Percentiles rank a stretch among this genome's conserved stretches.
Evolutionary conservation across 2,113 vertebrate genomes (phyloP).

Genomic region (Phylloscopus whistleri): DNA sequence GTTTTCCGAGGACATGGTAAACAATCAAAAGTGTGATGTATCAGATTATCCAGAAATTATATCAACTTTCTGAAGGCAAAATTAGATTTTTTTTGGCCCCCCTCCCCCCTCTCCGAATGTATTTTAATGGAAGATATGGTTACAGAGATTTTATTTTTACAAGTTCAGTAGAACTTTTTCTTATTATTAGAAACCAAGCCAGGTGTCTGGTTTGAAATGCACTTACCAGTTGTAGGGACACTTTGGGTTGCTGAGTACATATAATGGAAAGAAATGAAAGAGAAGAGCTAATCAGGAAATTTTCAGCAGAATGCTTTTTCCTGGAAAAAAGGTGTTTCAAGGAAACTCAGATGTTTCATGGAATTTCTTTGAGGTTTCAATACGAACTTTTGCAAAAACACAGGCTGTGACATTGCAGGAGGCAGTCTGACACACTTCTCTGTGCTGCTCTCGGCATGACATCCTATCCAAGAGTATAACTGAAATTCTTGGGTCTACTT

Average conservation of each 20-base stretch:
- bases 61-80: neutral
- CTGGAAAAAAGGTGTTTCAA: neutral
- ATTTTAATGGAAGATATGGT: neutral
- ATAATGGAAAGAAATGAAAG: neutral
- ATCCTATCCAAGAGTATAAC: fast-evolving
- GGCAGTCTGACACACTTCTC: neutral
- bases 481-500: neutral
- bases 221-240: neutral
- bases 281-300: neutral
- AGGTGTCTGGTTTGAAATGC: neutral
- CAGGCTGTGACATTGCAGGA: neutral
- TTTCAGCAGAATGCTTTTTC: neutral
- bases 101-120: too few relatives aligned
- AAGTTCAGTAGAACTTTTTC: neutral
- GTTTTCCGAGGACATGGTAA: neutral
- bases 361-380: neutral
- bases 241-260: neutral
- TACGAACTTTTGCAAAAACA: neutral
- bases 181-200: neutral
- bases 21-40: neutral
- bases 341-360: neutral
- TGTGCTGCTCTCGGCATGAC: neutral
- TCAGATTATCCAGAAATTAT: neutral
- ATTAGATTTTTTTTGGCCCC: too few relatives aligned
- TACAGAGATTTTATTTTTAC: neutral